phyloP scores from a whole-genome alignment of 2,113 vertebrate species.

The Pelusios castaneus region DNA sequence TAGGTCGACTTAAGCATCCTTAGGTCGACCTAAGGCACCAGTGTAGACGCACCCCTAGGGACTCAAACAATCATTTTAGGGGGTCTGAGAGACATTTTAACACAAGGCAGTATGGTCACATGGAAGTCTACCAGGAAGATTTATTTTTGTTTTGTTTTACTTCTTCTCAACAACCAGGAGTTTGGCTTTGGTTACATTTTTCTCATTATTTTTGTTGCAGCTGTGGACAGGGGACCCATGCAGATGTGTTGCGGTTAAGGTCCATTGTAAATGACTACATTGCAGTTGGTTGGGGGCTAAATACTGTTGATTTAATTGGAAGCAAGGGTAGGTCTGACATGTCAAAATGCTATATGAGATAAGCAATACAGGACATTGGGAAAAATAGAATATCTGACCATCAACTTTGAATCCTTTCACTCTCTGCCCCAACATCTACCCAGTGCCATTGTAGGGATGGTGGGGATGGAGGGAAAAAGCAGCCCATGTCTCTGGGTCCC shows the following conservation, averaged over 20 bases:
- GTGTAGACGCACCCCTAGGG: neutral
- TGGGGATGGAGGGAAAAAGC: neutral
- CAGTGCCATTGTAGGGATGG: neutral
- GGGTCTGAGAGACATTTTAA: neutral
- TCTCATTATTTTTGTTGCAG: neutral
- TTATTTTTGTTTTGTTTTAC: neutral
- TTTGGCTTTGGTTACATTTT: neutral
- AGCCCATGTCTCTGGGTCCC: neutral
- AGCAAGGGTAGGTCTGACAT: neutral
- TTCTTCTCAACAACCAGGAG: neutral
- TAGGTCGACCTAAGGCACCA: no score
- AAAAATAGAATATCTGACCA: neutral
- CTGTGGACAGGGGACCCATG: constrained; percentile 34
- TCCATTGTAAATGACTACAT: neutral
- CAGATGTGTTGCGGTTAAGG: neutral
- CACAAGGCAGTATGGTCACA: neutral
- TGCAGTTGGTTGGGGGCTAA: neutral
- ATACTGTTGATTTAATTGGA: neutral
- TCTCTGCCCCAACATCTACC: neutral
- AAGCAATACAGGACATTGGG: neutral
- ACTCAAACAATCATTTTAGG: neutral
- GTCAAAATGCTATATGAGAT: neutral
- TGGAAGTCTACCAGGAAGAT: neutral
- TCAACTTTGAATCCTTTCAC: neutral
- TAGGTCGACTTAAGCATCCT: no score